These are phyloP conservation scores for Drosophila aff. DNA, from an alignment of 1,140 invertebrate species.

Conservation along the genomic window DNA sequence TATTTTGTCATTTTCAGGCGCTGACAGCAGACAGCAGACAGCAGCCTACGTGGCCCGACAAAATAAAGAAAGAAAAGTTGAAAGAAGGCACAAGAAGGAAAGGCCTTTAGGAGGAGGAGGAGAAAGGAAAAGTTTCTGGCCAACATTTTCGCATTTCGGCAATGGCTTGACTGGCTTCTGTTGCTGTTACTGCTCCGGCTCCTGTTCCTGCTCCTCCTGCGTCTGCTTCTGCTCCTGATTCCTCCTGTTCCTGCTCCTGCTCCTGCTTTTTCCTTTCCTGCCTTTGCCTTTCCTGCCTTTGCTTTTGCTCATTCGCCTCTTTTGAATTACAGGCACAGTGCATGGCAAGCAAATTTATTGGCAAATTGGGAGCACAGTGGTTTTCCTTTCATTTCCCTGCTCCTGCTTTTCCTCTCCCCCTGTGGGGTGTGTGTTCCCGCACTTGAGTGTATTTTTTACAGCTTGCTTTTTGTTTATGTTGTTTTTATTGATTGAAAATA, in stretches of 20 bases:
- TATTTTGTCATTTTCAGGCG: constrained; percentile 50
- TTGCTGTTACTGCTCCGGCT: too few relatives aligned
- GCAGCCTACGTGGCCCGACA: constrained; percentile 28
- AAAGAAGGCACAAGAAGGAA: constrained; percentile 1
- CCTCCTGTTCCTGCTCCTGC: neutral
- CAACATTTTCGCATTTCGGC: constrained; percentile 52
- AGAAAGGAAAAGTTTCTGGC: constrained; percentile 44
- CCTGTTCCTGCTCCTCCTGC: too few relatives aligned
- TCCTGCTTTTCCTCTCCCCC: neutral
- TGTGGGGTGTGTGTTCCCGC: constrained; percentile 12
- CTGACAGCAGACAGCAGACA: constrained; percentile 25
- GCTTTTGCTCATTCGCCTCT: constrained; percentile 30
- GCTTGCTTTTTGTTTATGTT: constrained; percentile 81
- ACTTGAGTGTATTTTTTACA: constrained; percentile 80
- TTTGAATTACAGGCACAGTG: constrained; percentile 73
- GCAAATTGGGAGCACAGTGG: constrained; percentile 80
- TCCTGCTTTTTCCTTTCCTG: neutral
- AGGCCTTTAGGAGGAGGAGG: neutral
- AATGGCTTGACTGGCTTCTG: constrained; percentile 8
- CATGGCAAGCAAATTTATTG: constrained; percentile 81
- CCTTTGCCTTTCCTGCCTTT: neutral
- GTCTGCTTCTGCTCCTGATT: neutral
- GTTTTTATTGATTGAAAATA: constrained; percentile 84
- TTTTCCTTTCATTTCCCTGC: constrained; percentile 50
- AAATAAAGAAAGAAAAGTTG: constrained; percentile 15